Conservation (phyloP, 92 coral and sea anemone species). For the Palythoa grandis region DNA sequence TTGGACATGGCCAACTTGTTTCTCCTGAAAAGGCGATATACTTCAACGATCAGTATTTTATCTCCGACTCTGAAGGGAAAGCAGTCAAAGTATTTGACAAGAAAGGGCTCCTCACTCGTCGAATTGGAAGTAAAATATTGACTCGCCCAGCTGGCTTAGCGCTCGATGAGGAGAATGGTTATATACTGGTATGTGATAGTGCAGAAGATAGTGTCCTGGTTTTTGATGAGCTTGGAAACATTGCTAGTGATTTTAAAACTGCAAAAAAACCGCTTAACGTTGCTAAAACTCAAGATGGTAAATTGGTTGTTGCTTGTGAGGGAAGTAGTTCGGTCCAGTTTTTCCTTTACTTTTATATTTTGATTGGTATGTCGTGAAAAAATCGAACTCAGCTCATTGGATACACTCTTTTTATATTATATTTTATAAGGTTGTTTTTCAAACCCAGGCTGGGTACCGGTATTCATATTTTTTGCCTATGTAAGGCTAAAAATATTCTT, state of each 20-base stretch:
- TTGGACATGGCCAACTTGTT: constrained; percentile 52
- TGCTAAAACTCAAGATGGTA: constrained; percentile 25
- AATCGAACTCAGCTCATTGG: neutral
- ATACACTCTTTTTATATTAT: too few relatives aligned
- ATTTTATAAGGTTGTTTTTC: too few relatives aligned
- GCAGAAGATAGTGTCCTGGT: constrained; percentile 23
- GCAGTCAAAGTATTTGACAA: constrained; percentile 54
- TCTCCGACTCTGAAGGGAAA: constrained; percentile 60
- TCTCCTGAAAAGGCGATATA: constrained; percentile 58
- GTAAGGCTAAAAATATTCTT: too few relatives aligned
- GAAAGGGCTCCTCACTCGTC: constrained; percentile 25
- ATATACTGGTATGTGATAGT: constrained; percentile 22
- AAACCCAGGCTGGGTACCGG: too few relatives aligned
- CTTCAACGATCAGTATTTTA: constrained; percentile 50
- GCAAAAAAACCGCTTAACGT: constrained; percentile 13
- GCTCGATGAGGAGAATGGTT: constrained; percentile 1
- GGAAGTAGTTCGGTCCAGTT: constrained; percentile 19
- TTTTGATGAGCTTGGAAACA: constrained; percentile 29
- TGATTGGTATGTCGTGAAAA: constrained; percentile 11
- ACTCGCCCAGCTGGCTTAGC: constrained; percentile 13
- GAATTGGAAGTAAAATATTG: constrained; percentile 23
- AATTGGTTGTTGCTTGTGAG: constrained; percentile 22
- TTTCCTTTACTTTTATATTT: neutral
- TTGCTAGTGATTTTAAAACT: constrained; percentile 30
- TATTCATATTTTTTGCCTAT: too few relatives aligned